Evolutionary conservation across 53 echinoderm and acorn worm genomes (phyloP).

Genomic region (Zoroaster sp.): DNA sequence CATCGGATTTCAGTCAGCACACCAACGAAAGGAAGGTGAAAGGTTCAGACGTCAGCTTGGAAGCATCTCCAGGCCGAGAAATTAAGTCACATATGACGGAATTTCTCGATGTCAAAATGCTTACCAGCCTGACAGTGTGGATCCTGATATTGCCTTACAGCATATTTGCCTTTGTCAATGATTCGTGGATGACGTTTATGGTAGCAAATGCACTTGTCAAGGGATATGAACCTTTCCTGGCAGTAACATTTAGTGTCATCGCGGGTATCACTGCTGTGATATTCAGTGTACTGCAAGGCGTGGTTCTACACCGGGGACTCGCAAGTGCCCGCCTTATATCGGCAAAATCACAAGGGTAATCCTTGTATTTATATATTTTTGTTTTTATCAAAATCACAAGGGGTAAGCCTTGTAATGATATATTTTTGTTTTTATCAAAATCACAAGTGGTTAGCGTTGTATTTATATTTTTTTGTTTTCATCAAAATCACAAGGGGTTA

Average conservation of each 20-base stretch:
- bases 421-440: no score
- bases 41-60: neutral
- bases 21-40: neutral
- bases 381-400: no score
- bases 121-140: neutral
- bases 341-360: no score
- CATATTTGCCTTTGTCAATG: neutral
- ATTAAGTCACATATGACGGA: neutral
- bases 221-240: neutral
- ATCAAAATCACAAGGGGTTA: no score
- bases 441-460: no score
- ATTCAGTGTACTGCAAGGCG: conserved; percentile 27
- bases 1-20: neutral
- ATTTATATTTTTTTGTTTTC: no score
- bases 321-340: neutral
- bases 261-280: neutral
- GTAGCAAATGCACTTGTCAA: conserved; percentile 11
- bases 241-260: neutral
- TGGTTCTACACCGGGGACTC: neutral
- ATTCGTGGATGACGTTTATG: conserved; percentile 33
- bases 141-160: neutral
- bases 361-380: no score
- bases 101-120: neutral
- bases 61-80: neutral
- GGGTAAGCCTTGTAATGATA: no score